Base-by-base conservation (phyloP, 2,797 vertebrate genomes). In the Lophius americanus region DNA sequence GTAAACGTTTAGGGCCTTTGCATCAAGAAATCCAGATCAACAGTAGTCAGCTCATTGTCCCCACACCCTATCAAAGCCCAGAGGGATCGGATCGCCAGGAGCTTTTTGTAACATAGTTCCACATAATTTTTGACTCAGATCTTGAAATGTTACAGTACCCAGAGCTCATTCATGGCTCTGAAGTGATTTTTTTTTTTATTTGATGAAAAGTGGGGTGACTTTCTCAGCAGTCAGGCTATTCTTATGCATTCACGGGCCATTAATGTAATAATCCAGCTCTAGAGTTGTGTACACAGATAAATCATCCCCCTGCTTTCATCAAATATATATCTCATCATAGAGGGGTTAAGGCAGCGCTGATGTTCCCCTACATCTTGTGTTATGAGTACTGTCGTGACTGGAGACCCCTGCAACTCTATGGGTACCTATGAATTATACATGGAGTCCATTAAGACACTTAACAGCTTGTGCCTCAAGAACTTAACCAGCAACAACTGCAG, bases 341-440 rank as follows among this genome's bases (percentile, higher is more conserved):
- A 51, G 51, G 49, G 55, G 81, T 70, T 82, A 73, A 82, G 35
- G 51, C 32, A 33, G 60, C 70, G 66, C 46, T 59, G 60, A 79
- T 51, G 69, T 54, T 73, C 67, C 56, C 61, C 36, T 49, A 41
- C 44, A 53, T 13, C 32, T 76, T 56, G 3, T 64, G 79, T 51
- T 54, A 35, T 48, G 55, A 50, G 55, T 41, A 59, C 37, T 23
- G 48, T 56, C 52, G 47, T 63, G 68, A 66, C 50, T 47, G 73
- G n/a, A 55, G 38, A 69, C 59, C 70, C 53, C 71, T 9, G 3
- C 68, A 70, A 79, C 76, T 69, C 46, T 54, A 58, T 61, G 66
- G 80, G 69, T 38, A 61, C 5, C 47, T 12, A 88, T 92, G 82
- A 92, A 91, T 91, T 89, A 90, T 83, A 82, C 82, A 92, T 84